A percentile compares a stretch with the other conserved stretches of the same genome.
These are phyloP conservation scores for Argya squamiceps DNA, from an alignment of 2,797 vertebrate species.

Conservation along the genomic window DNA sequence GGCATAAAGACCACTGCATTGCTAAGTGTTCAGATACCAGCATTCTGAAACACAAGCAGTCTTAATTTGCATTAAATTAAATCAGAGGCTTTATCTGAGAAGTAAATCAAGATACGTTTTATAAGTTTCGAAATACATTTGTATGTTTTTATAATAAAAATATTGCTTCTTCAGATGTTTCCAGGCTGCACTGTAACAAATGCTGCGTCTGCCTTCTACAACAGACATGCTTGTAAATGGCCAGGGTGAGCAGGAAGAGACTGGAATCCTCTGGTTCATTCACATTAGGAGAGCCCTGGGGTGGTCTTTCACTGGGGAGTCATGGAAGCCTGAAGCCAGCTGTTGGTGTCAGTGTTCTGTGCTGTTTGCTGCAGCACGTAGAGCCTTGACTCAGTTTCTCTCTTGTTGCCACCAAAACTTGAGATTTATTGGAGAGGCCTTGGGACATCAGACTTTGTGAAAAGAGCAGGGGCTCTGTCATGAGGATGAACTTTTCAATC, in stretches of 20 bases:
- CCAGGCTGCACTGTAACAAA: background rate
- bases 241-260: background rate
- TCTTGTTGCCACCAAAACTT: background rate
- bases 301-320: background rate
- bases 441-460: background rate
- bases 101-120: background rate
- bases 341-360: background rate
- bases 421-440: background rate
- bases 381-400: background rate
- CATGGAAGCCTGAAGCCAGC: background rate
- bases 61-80: background rate
- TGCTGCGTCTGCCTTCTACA: background rate
- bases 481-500: background rate
- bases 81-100: background rate
- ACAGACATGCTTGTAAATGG: background rate
- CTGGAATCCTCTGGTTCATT: background rate
- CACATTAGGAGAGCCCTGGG: background rate
- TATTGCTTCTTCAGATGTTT: background rate
- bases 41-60: background rate
- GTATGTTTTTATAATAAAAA: conserved; percentile 4
- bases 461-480: background rate
- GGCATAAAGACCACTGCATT: background rate
- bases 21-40: background rate
- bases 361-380: background rate
- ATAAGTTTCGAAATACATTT: background rate